Conservation (phyloP, 2,888 invertebrate genomes). For the Myopa testacea region DNA sequence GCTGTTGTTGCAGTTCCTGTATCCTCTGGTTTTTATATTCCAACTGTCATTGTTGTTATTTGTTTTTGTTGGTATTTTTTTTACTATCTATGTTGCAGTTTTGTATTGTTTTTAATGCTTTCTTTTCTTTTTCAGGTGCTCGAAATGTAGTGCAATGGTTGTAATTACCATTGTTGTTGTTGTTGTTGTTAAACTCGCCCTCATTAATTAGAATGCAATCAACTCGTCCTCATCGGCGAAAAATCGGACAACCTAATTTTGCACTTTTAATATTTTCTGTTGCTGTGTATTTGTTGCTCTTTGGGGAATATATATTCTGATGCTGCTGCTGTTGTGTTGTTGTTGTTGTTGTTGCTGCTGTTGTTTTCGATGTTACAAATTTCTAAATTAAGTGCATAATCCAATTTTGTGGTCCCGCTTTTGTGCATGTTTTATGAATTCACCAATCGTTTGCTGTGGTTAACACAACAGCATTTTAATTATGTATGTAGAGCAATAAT, state of each 20-base stretch:
- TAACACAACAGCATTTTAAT: not conserved
- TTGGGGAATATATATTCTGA: not conserved
- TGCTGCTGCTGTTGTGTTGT: not conserved
- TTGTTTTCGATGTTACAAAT: not conserved
- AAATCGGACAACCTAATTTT: not conserved
- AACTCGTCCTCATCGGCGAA: too few relatives aligned
- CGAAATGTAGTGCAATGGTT: too few relatives aligned
- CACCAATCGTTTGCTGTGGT: not conserved
- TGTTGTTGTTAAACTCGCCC: conserved; percentile 3
- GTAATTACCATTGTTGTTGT: not conserved
- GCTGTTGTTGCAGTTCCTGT: not conserved
- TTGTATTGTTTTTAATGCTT: conserved; percentile 5
- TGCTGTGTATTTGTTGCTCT: not conserved
- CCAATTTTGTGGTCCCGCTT: not conserved
- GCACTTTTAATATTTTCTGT: conserved; percentile 9
- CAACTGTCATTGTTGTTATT: not conserved
- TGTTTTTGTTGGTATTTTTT: conserved; percentile 35
- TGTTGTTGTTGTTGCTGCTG: not conserved
- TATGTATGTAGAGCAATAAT: not conserved
- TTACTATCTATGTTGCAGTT: conserved; percentile 24
- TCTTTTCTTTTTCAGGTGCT: too few relatives aligned
- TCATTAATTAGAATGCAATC: not conserved
- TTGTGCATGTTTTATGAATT: conserved; percentile 20
- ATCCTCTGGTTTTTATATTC: not conserved
- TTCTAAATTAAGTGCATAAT: conserved; percentile 12